These are phyloP conservation scores for Hiodon alosoides DNA, from an alignment of 2,113 vertebrate species.

Conservation along the genomic window DNA sequence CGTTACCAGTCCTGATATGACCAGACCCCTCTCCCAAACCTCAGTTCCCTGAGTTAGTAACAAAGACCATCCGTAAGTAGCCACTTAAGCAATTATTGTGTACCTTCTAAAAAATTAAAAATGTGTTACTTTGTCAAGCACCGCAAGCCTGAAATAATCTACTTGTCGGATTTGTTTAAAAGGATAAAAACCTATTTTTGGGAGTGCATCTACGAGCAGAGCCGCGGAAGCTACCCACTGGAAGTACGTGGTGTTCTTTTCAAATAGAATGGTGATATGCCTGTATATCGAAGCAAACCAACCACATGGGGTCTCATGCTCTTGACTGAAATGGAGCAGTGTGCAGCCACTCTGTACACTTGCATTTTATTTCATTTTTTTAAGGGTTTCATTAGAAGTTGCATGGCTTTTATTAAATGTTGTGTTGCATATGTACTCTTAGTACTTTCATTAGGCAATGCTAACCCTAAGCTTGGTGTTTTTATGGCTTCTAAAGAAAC, in stretches of 20 bases:
- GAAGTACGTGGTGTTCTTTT: slow-evolving; percentile 38
- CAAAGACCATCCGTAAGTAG: slow-evolving; percentile 49
- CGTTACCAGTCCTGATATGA: slow-evolving; percentile 35
- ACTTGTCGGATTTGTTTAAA: slow-evolving; percentile 43
- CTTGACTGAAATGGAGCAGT: slow-evolving; percentile 32
- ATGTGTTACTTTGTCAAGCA: slow-evolving; percentile 37
- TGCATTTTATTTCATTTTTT: slow-evolving; percentile 32
- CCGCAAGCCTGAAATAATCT: slow-evolving; percentile 37
- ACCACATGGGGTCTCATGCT: slow-evolving; percentile 20
- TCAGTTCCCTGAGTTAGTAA: slow-evolving; percentile 75
- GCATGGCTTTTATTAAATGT: slow-evolving; percentile 11
- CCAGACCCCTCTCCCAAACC: slow-evolving; percentile 40
- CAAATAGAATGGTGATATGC: slow-evolving; percentile 31
- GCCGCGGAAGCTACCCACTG: slow-evolving; percentile 40
- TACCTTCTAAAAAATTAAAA: slow-evolving; percentile 21
- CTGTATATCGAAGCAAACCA: slow-evolving; percentile 40
- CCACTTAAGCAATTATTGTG: slow-evolving; percentile 32
- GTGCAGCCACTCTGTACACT: slow-evolving; percentile 24
- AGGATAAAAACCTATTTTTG: slow-evolving; percentile 43
- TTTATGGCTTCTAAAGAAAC: slow-evolving; percentile 26
- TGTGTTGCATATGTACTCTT: slow-evolving; percentile 10
- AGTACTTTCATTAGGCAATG: not conserved
- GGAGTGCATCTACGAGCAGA: slow-evolving; percentile 54
- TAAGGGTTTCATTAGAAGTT: not conserved
- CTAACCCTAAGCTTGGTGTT: slow-evolving; percentile 27